These are phyloP conservation scores for Pelecanus crispus DNA, from an alignment of 2,113 vertebrate genomes.

Conservation along the genomic window DNA sequence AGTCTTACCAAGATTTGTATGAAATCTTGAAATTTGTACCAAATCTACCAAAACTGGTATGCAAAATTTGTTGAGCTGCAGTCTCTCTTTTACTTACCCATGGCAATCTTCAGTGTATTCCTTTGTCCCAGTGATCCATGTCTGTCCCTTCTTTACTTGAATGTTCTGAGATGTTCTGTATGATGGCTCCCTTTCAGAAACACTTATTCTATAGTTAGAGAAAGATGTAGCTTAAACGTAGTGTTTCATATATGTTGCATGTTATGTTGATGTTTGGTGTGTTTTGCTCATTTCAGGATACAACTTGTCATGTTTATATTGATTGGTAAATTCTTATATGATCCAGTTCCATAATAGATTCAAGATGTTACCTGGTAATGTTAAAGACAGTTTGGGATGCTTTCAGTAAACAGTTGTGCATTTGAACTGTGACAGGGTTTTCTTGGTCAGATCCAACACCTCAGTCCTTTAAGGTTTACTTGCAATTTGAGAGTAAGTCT, in stretches of 20 bases:
- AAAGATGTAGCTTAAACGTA: background rate
- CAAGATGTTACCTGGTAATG: background rate
- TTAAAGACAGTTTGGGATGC: background rate
- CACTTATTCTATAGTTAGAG: background rate
- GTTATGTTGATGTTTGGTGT: background rate
- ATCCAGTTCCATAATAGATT: background rate
- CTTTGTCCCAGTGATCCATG: background rate
- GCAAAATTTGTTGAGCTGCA: background rate
- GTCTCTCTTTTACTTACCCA: background rate
- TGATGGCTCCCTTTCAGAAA: background rate
- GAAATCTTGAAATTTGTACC: background rate
- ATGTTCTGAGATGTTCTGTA: background rate
- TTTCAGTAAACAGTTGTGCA: background rate
- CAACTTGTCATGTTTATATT: background rate
- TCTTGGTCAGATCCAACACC: background rate
- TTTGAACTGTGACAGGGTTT: background rate
- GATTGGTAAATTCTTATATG: background rate
- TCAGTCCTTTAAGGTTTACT: background rate
- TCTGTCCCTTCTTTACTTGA: background rate
- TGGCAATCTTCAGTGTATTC: background rate
- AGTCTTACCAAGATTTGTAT: background rate
- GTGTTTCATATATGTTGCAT: background rate
- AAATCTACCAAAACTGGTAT: background rate
- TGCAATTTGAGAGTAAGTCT: background rate
- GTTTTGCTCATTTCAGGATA: background rate